Percentiles rank a stretch among this genome's conserved stretches.
Evolutionary conservation across 2,888 invertebrate genomes (phyloP).

Genomic region (Diplolepis rosae): DNA sequence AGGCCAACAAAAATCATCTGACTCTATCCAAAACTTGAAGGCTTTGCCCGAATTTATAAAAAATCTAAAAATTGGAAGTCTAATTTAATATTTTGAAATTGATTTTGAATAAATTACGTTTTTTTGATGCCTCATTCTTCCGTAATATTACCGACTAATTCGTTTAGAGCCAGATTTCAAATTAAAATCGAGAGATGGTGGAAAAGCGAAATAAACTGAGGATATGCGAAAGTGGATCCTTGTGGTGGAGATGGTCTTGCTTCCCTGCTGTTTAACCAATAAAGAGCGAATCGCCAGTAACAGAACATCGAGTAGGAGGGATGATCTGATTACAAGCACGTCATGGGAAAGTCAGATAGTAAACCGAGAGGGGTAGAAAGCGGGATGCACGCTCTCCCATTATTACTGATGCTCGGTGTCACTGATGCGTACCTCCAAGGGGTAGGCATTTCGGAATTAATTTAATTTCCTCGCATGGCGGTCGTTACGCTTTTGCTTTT

Average conservation of each 20-base stretch:
- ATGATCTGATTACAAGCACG: slow-evolving; percentile 69
- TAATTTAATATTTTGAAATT: too few relatives aligned
- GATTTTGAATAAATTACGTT: too few relatives aligned
- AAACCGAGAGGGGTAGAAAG: slow-evolving; percentile 46
- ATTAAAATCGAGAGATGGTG: not conserved
- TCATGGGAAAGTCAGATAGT: slow-evolving; percentile 71
- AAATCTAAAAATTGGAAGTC: too few relatives aligned
- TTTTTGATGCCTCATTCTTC: too few relatives aligned
- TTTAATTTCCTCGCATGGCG: slow-evolving; percentile 61
- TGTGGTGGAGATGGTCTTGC: not conserved
- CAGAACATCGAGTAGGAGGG: slow-evolving; percentile 52
- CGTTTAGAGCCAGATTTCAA: not conserved
- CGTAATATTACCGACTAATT: not conserved
- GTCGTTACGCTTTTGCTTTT: slow-evolving; percentile 42
- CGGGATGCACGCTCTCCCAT: slow-evolving; percentile 59
- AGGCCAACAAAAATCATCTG: too few relatives aligned
- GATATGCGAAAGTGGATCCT: not conserved
- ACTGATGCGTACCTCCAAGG: slow-evolving; percentile 58
- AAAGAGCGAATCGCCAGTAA: slow-evolving; percentile 46
- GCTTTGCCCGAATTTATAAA: too few relatives aligned
- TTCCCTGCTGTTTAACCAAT: slow-evolving; percentile 41
- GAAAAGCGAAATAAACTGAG: not conserved
- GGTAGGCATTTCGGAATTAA: slow-evolving; percentile 59
- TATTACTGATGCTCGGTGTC: slow-evolving; percentile 55
- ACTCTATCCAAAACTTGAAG: too few relatives aligned